Base-by-base conservation (phyloP, 1,140 invertebrate genomes). In the Nasonia giraulti region DNA sequence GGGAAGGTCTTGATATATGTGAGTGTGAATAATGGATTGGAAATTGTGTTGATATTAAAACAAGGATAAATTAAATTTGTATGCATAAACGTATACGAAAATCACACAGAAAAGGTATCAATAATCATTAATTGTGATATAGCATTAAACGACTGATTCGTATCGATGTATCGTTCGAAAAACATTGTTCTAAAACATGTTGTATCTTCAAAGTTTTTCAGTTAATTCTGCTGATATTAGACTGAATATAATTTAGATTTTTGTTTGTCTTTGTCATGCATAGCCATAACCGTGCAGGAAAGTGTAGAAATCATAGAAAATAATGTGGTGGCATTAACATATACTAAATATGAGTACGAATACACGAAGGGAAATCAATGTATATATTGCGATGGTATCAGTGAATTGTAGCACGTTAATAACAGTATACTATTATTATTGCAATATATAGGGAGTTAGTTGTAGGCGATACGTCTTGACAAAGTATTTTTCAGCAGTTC, bases 401-500 rank as follows among this genome's bases (percentile, higher is more conserved):
- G 73, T 75, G 73, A 66, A 37, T 62, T 75, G 40, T 75, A 82
- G 50, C 40, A 84, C 75, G 82, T 87, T 37, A 82, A 69, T 82
- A 74, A 37, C 11, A 62, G 33, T 74, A 50, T 85, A 82, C 14
- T 83, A 84, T 50, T 88, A 87, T 85, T 90, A 87, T 85, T 87
- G 84, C 75, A 87, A 77, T 27, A 27, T 27, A 27, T 89, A 88
- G 86, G 86, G 68, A 87, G 89, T 86, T 87, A 86, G 87, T 89
- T 90, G 84, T 84, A 87, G 87, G 87, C 88, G 85, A 88, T 87
- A 88, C 89, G 87, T 84, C 80, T 87, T 73, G 84, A 88, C 87
- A 86, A 88, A 88, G 55, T 87, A 85, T 89, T 79, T 86, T 90
- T 87, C 88, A 90, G 87, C 88, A 88, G 84, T 88, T 90, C 87